Evolutionary conservation across 1,140 invertebrate species (phyloP).

Genomic region (Zeugodacus cucurbitae): DNA sequence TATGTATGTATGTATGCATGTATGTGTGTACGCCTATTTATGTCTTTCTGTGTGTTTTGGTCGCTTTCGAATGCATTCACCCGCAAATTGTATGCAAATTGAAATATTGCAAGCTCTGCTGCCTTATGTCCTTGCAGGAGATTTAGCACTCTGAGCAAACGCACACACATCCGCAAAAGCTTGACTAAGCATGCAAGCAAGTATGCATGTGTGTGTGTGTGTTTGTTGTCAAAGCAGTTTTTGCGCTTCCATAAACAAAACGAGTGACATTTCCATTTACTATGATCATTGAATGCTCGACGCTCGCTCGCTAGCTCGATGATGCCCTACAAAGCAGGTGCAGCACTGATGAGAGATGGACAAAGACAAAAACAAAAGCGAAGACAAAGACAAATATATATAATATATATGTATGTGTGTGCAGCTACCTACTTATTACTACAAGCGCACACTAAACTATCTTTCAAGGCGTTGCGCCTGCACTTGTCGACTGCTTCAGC

Average conservation of each 20-base stretch:
- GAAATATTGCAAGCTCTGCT: constrained; percentile 14
- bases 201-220: background rate
- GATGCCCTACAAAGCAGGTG: background rate
- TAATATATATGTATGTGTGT: background rate
- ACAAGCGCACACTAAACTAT: constrained; percentile 3
- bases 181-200: background rate
- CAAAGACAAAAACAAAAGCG: background rate
- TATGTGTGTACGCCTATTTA: background rate
- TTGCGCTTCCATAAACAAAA: constrained; percentile 22
- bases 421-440: background rate
- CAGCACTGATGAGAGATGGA: background rate
- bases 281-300: background rate
- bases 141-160: background rate
- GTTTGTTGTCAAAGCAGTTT: constrained; percentile 1
- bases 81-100: constrained; percentile 35
- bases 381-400: background rate
- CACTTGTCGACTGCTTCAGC: background rate
- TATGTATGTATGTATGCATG: background rate
- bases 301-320: too few species aligned
- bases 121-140: background rate
- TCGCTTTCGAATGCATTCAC: constrained; percentile 1
- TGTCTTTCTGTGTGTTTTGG: background rate
- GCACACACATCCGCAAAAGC: background rate
- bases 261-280: constrained; percentile 26
- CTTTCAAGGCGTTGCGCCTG: background rate